Percentiles rank a stretch among this genome's conserved stretches.
These are phyloP conservation scores for Hyposoter didymator DNA, from an alignment of 2,888 invertebrate genomes.

Conservation along the genomic window DNA sequence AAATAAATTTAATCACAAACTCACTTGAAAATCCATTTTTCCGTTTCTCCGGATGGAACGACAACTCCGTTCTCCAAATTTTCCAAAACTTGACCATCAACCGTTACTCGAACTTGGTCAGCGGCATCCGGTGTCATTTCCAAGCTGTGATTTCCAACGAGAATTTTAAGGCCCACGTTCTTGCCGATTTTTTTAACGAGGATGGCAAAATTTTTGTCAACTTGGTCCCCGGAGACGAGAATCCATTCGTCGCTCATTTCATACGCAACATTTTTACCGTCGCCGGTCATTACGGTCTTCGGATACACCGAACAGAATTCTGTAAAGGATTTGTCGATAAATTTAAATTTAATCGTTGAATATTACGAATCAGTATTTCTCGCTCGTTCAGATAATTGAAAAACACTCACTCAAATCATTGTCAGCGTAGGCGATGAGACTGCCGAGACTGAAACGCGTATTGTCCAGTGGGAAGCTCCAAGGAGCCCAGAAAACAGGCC, in stretches of 20 bases:
- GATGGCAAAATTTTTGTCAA: conserved; percentile 76
- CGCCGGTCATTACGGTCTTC: conserved; percentile 71
- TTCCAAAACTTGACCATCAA: conserved; percentile 69
- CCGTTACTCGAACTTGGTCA: conserved; percentile 57
- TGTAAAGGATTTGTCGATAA: conserved; percentile 64
- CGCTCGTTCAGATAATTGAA: too few species aligned
- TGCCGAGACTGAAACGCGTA: conserved; percentile 72
- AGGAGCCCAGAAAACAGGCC: conserved; percentile 57
- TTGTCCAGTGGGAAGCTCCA: conserved; percentile 72
- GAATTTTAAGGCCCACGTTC: conserved; percentile 72
- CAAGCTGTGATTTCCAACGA: conserved; percentile 64
- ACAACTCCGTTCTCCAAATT: conserved; percentile 68
- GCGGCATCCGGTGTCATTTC: conserved; percentile 69
- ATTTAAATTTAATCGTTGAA: not conserved
- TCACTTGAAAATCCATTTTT: conserved; percentile 59
- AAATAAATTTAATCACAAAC: not conserved
- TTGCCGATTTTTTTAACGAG: conserved; percentile 78
- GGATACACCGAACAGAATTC: conserved; percentile 78
- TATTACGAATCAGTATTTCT: too few species aligned
- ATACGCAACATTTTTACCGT: conserved; percentile 71
- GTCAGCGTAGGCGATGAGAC: conserved; percentile 61
- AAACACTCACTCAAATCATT: conserved; percentile 60
- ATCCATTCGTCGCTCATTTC: conserved; percentile 79
- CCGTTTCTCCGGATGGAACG: conserved; percentile 50
- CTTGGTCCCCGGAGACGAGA: conserved; percentile 77